Evolutionary conservation across 2,797 vertebrate species (phyloP).

Genomic region (Acanthornis magna): DNA sequence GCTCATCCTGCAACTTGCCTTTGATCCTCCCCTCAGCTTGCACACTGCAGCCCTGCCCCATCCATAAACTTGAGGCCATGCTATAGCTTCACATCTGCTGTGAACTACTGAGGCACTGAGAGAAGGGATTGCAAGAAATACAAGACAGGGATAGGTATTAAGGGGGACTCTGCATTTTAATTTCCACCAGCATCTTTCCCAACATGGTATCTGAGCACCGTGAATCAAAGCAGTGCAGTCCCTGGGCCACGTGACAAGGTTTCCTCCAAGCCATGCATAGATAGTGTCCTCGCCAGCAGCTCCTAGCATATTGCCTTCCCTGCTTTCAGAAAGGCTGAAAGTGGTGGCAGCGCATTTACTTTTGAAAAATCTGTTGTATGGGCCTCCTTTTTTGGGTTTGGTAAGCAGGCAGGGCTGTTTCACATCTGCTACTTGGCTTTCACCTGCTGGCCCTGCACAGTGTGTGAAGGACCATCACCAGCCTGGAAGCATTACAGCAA

Average conservation of each 20-base stretch:
- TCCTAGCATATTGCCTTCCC: background rate
- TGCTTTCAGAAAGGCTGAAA: background rate
- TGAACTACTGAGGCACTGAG: background rate
- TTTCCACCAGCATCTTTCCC: background rate
- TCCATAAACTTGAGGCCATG: background rate
- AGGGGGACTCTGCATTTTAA: background rate
- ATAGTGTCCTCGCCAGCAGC: background rate
- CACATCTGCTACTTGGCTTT: constrained; percentile 9
- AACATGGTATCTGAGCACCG: background rate
- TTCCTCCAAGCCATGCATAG: background rate
- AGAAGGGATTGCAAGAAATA: background rate
- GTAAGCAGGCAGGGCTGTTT: background rate
- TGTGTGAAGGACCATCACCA: background rate
- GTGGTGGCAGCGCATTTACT: background rate
- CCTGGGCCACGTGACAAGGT: background rate
- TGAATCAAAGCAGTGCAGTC: background rate
- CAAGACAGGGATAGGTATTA: background rate
- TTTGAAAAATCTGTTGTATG: background rate
- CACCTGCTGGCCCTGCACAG: background rate
- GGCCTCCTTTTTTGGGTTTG: background rate
- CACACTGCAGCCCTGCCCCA: background rate
- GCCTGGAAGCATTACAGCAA: constrained; percentile 1
- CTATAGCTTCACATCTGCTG: background rate
- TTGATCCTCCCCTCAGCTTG: background rate
- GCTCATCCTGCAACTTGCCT: background rate